Evolutionary conservation across 2,797 vertebrate genomes (phyloP), one percentile per base, ranked within the genome.

Genomic region (Hyperoplus immaculatus): DNA sequence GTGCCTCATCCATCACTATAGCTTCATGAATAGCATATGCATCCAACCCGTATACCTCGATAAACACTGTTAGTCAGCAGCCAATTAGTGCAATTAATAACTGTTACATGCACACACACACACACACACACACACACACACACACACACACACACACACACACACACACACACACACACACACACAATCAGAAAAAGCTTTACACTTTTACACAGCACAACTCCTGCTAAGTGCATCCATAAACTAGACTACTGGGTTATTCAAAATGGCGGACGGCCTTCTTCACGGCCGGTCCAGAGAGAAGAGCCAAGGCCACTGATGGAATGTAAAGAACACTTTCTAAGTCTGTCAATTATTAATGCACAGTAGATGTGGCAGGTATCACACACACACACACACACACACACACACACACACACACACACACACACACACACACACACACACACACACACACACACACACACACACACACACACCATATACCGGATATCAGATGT

Each of bases 301-400:
- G 54, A 45, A 8, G 46, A 1, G 41, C 42, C 18, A 36, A 61
- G 72, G 55, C 14, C 50, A 13, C 49, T 21, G 16, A 56, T 51
- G 65, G 77, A 66, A 15, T 6, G 38, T 38, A 38, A 72, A 6
- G 8, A 63, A 57, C 5, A 4, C 45, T 81, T 77, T 66, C 18
- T 6, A 1, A 6, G 10, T 49, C 29, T 59, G 46, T 81, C 56
- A 86, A 77, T 82, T 72, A 73, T 83, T 83, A 41, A 83, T 66
- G 1, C 1, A 29, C 29, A 29, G 29, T 29, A 66, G 29, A 38
- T 13, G 0, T 18, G 56, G 10, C 36, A 68, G 38, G 53, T n/a
- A 36, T 13, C 8, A 16, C 10, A 15, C 6, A 5, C 47, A 50
- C 0, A 50, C 47, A 50, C 47, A 14, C 15, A 50, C 14, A 6